Base-by-base conservation (phyloP, 2,113 vertebrate species). In the Toxostoma redivivum region DNA sequence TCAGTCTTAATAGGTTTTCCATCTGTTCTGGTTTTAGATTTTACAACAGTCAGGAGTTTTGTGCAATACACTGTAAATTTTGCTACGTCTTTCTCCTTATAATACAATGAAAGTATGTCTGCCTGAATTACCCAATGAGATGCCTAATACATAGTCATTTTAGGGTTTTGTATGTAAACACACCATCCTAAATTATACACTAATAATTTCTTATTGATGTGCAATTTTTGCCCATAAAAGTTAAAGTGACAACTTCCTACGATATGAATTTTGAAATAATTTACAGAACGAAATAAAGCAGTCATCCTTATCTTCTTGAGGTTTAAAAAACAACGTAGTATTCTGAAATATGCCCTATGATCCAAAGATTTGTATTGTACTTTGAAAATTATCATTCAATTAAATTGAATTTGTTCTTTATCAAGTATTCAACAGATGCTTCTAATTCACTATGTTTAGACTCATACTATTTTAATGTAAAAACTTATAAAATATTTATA, bases 391-490 rank as follows among this genome's bases (percentile, higher is more conserved):
- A 94, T 66, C 1, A 5, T 81, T 91, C 40, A 91, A 73, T 84
- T 47, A 92, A 95, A 95, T 23, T 90, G 71, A 97, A 95, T 96
- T 86, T 95, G 73, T 94, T 95, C 58, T 97, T 95, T 96, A 93
- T 91, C 81, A 90, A 84, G 88, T 90, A 96, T 93, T 95, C 90
- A 96, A 95, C 95, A 97, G 94, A 95, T 95, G 86, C 6, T 94
- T 88, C 74, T 96, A 95, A 92, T 94, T 95, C 60, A 84, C 82
- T 92, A 35, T 90, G 77, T 89, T 92, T 81, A 86, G 79, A 84
- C 74, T 97, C 94, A 94, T 96, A 94, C 90, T 97, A 97, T 95
- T 98, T 97, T 97, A 95, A 97, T 97, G 70, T 92, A 97, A 97
- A 97, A 97, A 69, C 79, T 90, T 91, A 94, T 97, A 87, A 96